phyloP scores from a whole-genome alignment of 2,113 vertebrate species.

The Cyprinodon tularosa region DNA sequence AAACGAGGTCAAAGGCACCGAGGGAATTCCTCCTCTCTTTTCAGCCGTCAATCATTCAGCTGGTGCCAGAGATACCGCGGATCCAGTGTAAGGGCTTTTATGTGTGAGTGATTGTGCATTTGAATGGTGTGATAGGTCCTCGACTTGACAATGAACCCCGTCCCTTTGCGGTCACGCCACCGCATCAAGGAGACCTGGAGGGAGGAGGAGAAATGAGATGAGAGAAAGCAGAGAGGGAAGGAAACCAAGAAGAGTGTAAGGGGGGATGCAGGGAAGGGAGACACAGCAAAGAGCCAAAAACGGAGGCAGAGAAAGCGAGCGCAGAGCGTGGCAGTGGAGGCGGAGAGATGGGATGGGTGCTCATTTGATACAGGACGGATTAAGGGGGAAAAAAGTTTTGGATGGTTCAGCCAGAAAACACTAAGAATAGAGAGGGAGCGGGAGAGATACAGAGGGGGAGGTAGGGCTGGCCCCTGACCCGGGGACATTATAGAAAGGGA shows the following conservation, averaged over 20 bases:
- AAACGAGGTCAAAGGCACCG: conserved; percentile 74
- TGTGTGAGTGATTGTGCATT: conserved; percentile 36
- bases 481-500: conserved; percentile 80
- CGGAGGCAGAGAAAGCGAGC: conserved; percentile 65
- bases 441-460: conserved; percentile 49
- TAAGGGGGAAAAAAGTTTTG: conserved; percentile 46
- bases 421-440: conserved; percentile 58
- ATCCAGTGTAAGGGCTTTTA: conserved; percentile 52
- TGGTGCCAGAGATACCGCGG: conserved; percentile 72
- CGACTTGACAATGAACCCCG: conserved; percentile 69
- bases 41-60: conserved; percentile 73
- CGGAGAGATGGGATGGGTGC: conserved; percentile 62
- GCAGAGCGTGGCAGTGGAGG: conserved; percentile 68
- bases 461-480: conserved; percentile 79
- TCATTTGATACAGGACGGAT: conserved; percentile 54
- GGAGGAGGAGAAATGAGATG: conserved; percentile 11
- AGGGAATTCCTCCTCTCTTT: conserved; percentile 76
- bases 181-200: conserved; percentile 50
- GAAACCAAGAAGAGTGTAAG: conserved; percentile 3
- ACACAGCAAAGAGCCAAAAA: conserved; percentile 33
- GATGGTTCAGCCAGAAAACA: conserved; percentile 72
- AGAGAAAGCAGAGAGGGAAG: conserved; percentile 6
- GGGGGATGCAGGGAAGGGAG: conserved; percentile 16
- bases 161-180: conserved; percentile 74
- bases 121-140: conserved; percentile 67